Evolutionary conservation across 2,113 vertebrate genomes (phyloP).

Genomic region (Cyphomyrus discorhynchus): DNA sequence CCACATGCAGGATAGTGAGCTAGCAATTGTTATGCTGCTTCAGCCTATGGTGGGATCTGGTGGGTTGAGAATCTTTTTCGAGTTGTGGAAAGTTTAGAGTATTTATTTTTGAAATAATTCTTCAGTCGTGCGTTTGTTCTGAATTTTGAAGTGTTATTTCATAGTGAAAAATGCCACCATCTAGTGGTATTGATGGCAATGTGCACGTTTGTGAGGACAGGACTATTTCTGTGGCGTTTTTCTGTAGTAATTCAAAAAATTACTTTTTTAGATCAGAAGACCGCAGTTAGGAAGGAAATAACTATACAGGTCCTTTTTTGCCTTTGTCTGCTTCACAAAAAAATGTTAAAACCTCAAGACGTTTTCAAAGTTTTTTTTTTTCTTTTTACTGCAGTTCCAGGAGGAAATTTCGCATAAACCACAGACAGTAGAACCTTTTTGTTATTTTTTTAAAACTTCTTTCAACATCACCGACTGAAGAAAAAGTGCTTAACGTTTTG

Average conservation of each 20-base stretch:
- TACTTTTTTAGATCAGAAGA: constrained; percentile 18
- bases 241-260: constrained; percentile 5
- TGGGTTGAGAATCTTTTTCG: neutral
- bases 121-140: neutral
- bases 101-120: neutral
- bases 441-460: constrained; percentile 32
- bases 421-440: constrained; percentile 42
- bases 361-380: constrained; percentile 30
- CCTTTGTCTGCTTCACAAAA: constrained; percentile 16
- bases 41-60: neutral
- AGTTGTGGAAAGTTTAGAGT: neutral
- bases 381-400: constrained; percentile 28
- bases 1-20: neutral
- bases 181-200: constrained; percentile 33
- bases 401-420: constrained; percentile 43
- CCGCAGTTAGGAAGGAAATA: constrained; percentile 15
- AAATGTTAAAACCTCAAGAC: constrained; percentile 26
- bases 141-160: neutral
- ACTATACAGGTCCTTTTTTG: constrained; percentile 20
- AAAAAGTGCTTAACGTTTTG: constrained; percentile 30
- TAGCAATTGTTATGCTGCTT: neutral
- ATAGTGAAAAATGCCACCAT: constrained; percentile 22
- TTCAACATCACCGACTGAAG: constrained; percentile 42
- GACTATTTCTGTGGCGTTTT: neutral
- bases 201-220: neutral